Conservation (phyloP, 2,888 invertebrate species). For the Aspidiotus rigidus region DNA sequence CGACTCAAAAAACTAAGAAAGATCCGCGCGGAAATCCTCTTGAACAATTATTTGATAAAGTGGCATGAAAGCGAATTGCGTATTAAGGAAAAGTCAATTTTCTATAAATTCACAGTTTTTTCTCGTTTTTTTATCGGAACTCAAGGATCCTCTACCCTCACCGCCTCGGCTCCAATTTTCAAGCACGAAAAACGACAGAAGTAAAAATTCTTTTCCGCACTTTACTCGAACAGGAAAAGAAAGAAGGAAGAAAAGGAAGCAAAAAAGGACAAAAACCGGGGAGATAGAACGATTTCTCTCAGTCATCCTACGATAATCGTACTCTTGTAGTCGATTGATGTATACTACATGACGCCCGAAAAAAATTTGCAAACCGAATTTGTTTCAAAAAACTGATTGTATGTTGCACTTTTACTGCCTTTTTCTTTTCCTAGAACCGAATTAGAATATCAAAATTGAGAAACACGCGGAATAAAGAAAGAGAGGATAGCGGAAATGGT, state of each 20-base stretch:
- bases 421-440: not conserved
- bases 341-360: not conserved
- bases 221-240: not conserved
- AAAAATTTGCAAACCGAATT: not conserved
- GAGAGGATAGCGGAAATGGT: not conserved
- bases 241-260: not conserved
- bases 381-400: not conserved
- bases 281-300: not conserved
- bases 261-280: too few relatives aligned
- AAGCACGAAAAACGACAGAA: not conserved
- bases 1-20: too few relatives aligned
- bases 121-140: not conserved
- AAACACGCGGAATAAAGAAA: not conserved
- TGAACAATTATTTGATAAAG: too few relatives aligned
- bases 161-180: not conserved
- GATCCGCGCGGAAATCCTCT: too few relatives aligned
- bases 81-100: slow-evolving; percentile 3
- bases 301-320: not conserved
- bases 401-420: not conserved
- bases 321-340: not conserved
- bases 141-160: not conserved
- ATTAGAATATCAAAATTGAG: not conserved
- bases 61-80: not conserved
- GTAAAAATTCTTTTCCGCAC: not conserved
- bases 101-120: not conserved